Evolutionary conservation across 1,140 invertebrate genomes (phyloP).

Genomic region (honey bee (Apis mellifera)): Amel_HAv3.1 CM009938.2:2566501-2567000

Average conservation of each 20-base stretch:
- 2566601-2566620: background rate
- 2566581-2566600: background rate
- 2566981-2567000: too few relatives aligned
- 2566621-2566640: background rate
- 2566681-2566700: background rate
- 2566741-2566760: conserved; percentile 19
- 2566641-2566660: background rate
- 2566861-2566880: too few relatives aligned
- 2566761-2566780: background rate
- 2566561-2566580: background rate
- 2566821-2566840: background rate
- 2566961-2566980: too few relatives aligned
- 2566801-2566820: background rate
- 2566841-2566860: too few relatives aligned
- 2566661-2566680: background rate
- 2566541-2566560: too few relatives aligned
- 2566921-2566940: too few relatives aligned
- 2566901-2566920: too few relatives aligned
- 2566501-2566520: too few relatives aligned
- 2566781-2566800: background rate
- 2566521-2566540: too few relatives aligned
- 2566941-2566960: too few relatives aligned
- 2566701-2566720: conserved; percentile 9
- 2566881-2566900: too few relatives aligned
- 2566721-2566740: background rate